Conservation (phyloP, 2,888 invertebrate genomes). For the Conus canariensis region DNA sequence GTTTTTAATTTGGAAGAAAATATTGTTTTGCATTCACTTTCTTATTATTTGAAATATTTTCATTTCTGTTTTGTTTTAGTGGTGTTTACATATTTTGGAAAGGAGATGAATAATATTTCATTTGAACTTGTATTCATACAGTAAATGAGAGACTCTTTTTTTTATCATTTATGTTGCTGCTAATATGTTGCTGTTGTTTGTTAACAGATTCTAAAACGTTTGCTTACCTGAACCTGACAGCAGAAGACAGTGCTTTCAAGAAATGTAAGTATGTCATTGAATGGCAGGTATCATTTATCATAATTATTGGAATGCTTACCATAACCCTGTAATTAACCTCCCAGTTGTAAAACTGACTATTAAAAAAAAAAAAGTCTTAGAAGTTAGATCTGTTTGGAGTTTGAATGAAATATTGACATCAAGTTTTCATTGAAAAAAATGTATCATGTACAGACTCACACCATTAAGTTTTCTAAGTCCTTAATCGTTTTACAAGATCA, state of each 20-base stretch:
- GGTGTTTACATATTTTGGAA: too few relatives aligned
- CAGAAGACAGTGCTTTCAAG: conserved; percentile 56
- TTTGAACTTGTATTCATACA: too few relatives aligned
- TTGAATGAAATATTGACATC: not conserved
- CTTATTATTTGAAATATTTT: not conserved
- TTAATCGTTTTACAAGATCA: too few relatives aligned
- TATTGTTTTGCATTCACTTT: not conserved
- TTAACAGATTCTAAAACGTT: conserved; percentile 61
- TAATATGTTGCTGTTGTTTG: not conserved
- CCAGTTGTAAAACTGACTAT: too few relatives aligned
- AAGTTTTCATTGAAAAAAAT: not conserved
- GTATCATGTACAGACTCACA: too few relatives aligned
- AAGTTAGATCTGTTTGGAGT: not conserved
- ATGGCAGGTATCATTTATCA: not conserved
- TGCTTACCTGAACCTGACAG: conserved; percentile 64
- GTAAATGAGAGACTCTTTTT: too few relatives aligned
- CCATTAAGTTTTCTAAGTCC: too few relatives aligned
- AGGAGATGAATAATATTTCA: not conserved
- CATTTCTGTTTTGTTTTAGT: not conserved
- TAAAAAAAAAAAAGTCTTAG: not conserved
- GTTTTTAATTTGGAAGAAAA: not conserved
- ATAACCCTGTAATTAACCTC: too few relatives aligned
- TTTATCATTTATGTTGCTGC: too few relatives aligned
- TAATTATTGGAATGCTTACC: not conserved
- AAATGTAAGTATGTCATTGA: conserved; percentile 60